phyloP scores from a whole-genome alignment of 2,888 invertebrate species.

The Gymnosoma rotundatum region DNA sequence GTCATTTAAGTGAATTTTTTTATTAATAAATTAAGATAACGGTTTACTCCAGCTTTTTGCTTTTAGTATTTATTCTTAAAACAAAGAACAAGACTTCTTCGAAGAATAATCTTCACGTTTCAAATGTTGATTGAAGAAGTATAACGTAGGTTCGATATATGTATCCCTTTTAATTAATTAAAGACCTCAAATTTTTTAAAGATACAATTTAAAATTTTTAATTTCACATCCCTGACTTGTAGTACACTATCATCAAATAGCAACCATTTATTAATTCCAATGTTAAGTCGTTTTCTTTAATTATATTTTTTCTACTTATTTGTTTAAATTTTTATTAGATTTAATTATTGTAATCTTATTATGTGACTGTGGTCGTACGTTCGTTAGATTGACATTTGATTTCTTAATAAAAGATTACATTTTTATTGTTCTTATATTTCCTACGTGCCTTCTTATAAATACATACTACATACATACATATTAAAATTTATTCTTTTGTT shows the following conservation, averaged over 20 bases:
- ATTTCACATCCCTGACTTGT: too few species aligned
- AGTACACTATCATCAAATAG: background rate
- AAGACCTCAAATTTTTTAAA: too few species aligned
- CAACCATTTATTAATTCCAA: slow-evolving; percentile 13
- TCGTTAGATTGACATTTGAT: slow-evolving; percentile 38
- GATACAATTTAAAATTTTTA: too few species aligned
- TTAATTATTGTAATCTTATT: slow-evolving; percentile 38
- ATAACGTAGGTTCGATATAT: too few species aligned
- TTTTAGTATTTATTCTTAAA: too few species aligned
- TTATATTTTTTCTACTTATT: slow-evolving; percentile 6
- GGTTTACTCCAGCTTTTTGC: too few species aligned
- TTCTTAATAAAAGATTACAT: slow-evolving; percentile 48
- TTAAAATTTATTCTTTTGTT: slow-evolving; percentile 2
- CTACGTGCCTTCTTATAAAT: slow-evolving; percentile 16
- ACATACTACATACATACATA: background rate
- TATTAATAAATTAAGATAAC: too few species aligned
- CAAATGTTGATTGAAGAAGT: too few species aligned
- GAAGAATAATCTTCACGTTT: too few species aligned
- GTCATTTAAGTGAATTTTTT: too few species aligned
- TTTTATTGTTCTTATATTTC: slow-evolving; percentile 13
- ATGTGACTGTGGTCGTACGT: background rate
- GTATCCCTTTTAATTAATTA: too few species aligned
- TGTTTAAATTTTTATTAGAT: slow-evolving; percentile 9
- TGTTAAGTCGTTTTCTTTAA: slow-evolving; percentile 32
- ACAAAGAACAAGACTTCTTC: too few species aligned